phyloP scores from a whole-genome alignment of 2,888 invertebrate species.

The Lycophotia porphyrea region DNA sequence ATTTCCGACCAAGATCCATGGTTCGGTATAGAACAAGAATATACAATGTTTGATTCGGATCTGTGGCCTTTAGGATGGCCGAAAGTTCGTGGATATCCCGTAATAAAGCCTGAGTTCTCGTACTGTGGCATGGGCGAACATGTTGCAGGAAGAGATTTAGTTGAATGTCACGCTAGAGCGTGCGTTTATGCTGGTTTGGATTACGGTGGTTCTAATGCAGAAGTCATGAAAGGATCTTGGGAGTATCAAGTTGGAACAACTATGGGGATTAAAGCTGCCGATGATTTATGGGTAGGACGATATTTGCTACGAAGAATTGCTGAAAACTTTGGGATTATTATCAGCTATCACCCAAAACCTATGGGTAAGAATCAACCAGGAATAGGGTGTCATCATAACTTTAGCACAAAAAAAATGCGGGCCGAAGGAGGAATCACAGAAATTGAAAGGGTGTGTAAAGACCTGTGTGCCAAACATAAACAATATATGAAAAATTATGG shows the following conservation, averaged over 20 bases:
- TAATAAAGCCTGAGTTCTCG: constrained; percentile 94
- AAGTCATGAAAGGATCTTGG: constrained; percentile 99
- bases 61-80: constrained; percentile 97
- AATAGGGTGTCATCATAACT: constrained; percentile 97
- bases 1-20: constrained; percentile 92
- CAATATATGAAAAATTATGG: constrained; percentile 98
- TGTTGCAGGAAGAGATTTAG: constrained; percentile 97
- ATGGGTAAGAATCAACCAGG: constrained; percentile 96
- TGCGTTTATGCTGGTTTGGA: constrained; percentile 98
- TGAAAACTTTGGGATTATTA: constrained; percentile 95
- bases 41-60: constrained; percentile 95
- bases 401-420: constrained; percentile 96
- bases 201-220: constrained; percentile 98
- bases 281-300: constrained; percentile 96
- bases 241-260: constrained; percentile 98
- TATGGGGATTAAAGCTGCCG: constrained; percentile 95
- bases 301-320: constrained; percentile 95
- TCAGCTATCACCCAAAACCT: constrained; percentile 93
- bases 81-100: constrained; percentile 95
- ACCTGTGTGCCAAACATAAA: constrained; percentile 79
- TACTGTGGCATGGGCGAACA: constrained; percentile 99
- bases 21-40: constrained; percentile 98
- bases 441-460: constrained; percentile 97
- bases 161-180: constrained; percentile 95
- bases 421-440: constrained; percentile 92